Evolutionary conservation across 2,113 vertebrate genomes (phyloP).

Genomic region (Centrocercus urophasianus): DNA sequence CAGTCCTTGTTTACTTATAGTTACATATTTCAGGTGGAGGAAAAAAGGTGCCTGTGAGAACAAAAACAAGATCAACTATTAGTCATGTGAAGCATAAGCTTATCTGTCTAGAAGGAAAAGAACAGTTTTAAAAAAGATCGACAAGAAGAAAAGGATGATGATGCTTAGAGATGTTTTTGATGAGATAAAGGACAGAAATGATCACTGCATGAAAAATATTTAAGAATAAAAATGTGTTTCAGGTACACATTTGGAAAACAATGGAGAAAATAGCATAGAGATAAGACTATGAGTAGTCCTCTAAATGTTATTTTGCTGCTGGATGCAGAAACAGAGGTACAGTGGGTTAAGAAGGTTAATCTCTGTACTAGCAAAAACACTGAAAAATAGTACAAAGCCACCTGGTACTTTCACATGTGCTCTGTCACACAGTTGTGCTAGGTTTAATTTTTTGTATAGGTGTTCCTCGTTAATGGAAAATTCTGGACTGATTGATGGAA

Average conservation of each 20-base stretch:
- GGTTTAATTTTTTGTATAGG: too few relatives aligned
- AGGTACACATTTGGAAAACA: not conserved
- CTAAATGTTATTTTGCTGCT: not conserved
- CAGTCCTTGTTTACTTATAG: not conserved
- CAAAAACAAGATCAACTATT: not conserved
- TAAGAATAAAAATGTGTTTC: not conserved
- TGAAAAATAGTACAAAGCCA: not conserved
- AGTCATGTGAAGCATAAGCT: not conserved
- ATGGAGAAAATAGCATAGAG: not conserved
- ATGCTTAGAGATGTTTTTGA: too few relatives aligned
- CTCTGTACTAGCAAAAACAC: not conserved
- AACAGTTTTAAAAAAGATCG: too few relatives aligned
- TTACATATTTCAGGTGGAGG: not conserved
- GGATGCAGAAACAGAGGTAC: not conserved
- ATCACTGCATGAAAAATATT: not conserved
- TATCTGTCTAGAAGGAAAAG: not conserved
- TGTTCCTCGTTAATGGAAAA: too few relatives aligned
- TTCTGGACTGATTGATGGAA: too few relatives aligned
- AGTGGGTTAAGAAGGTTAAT: not conserved
- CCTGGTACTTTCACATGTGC: not conserved
- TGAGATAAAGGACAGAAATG: not conserved
- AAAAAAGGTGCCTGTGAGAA: not conserved
- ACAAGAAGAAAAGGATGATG: too few relatives aligned
- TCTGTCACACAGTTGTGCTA: too few relatives aligned
- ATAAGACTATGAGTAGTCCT: not conserved